These are phyloP conservation scores for Drosophila histrio DNA, from an alignment of 2,888 invertebrate species.

Conservation along the genomic window DNA sequence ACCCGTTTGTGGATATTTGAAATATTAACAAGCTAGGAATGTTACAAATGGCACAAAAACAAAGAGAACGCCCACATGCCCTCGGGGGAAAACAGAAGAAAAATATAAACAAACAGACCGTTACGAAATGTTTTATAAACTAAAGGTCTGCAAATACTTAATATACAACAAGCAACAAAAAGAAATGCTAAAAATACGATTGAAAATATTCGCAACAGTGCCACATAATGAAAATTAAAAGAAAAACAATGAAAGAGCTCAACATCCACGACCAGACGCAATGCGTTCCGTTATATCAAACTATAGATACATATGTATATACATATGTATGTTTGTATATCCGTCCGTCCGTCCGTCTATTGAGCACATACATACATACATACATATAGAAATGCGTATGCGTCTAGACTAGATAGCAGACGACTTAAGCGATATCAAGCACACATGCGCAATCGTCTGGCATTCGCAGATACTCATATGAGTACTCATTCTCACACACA, in stretches of 20 bases:
- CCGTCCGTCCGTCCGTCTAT: constrained; percentile 8
- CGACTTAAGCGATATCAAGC: constrained; percentile 76
- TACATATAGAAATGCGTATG: constrained; percentile 41
- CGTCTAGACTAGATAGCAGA: constrained; percentile 83
- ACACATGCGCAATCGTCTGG: constrained; percentile 71
- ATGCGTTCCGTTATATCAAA: constrained; percentile 36
- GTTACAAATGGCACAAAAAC: constrained; percentile 19
- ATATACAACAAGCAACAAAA: neutral
- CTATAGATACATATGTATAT: constrained; percentile 3
- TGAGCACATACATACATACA: constrained; percentile 11
- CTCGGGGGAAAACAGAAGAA: neutral
- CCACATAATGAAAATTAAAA: constrained; percentile 34
- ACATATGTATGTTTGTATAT: constrained; percentile 12
- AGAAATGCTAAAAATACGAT: constrained; percentile 43
- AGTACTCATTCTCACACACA: neutral
- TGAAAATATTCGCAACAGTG: constrained; percentile 29
- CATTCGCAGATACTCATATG: constrained; percentile 22
- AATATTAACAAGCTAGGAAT: constrained; percentile 15
- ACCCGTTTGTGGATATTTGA: neutral
- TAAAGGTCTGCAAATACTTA: constrained; percentile 24
- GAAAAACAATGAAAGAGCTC: constrained; percentile 45
- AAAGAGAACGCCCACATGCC: constrained; percentile 18
- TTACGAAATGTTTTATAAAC: constrained; percentile 51
- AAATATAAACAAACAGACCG: constrained; percentile 51
- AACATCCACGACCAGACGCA: constrained; percentile 28